phyloP scores from a whole-genome alignment of 2,113 vertebrate genomes.

The Phyllostomus discolor region DNA sequence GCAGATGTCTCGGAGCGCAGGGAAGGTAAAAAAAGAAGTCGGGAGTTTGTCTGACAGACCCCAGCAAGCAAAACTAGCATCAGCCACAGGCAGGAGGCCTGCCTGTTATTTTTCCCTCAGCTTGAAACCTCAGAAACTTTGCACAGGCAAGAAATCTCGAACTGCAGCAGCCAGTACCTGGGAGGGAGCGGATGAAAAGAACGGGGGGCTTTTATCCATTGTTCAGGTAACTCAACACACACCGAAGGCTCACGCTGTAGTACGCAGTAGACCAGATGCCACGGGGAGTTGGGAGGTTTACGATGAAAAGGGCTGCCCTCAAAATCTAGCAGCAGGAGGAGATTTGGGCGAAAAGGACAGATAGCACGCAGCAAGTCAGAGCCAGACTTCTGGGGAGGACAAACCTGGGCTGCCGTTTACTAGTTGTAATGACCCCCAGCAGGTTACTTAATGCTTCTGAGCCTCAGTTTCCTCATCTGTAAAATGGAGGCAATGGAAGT shows the following conservation, averaged over 20 bases:
- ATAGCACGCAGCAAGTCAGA: not conserved
- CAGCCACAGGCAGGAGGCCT: constrained; percentile 1
- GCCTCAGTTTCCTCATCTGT: not conserved
- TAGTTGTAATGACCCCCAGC: not conserved
- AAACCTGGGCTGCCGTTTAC: not conserved
- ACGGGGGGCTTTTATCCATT: not conserved
- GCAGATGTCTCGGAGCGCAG: constrained; percentile 49
- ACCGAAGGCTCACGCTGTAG: not conserved
- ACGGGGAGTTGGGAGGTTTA: fast-evolving
- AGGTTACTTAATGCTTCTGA: not conserved
- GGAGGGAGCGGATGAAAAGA: not conserved
- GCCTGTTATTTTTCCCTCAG: constrained; percentile 7
- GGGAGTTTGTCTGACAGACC: constrained; percentile 45
- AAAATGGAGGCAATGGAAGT: not conserved
- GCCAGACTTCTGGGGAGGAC: not conserved
- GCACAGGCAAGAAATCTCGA: not conserved
- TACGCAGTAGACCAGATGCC: not conserved
- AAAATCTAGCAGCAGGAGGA: not conserved
- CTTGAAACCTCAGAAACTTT: not conserved
- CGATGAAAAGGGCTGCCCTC: not conserved
- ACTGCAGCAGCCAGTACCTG: not conserved
- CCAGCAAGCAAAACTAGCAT: constrained; percentile 32
- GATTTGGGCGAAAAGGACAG: not conserved
- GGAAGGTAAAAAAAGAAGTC: constrained; percentile 44
- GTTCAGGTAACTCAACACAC: not conserved